Evolutionary conservation across 2,888 invertebrate genomes (phyloP).

Genomic region (Chrysopilus asiliformis): DNA sequence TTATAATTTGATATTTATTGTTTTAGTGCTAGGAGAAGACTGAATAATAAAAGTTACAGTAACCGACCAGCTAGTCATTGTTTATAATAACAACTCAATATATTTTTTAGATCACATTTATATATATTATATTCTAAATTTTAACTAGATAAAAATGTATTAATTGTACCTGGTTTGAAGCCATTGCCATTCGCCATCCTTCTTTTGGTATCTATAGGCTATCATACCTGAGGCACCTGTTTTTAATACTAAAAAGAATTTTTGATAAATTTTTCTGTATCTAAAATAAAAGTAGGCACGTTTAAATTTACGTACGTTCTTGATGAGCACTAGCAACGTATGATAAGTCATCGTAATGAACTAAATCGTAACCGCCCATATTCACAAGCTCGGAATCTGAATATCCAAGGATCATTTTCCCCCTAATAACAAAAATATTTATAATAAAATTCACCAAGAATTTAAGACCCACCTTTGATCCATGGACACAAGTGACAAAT

Average conservation of each 20-base stretch:
- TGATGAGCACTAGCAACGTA: constrained; percentile 98
- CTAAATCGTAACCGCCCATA: constrained; percentile 93
- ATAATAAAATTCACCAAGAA: neutral
- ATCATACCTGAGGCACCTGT: constrained; percentile 99
- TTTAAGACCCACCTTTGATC: constrained; percentile 68
- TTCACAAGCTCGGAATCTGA: constrained; percentile 81
- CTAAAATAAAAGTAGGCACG: constrained; percentile 1
- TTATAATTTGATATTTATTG: too few relatives aligned
- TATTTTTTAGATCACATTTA: too few relatives aligned
- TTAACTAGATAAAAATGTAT: too few relatives aligned
- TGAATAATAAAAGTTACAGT: too few relatives aligned
- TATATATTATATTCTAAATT: too few relatives aligned
- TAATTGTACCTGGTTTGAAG: constrained; percentile 78
- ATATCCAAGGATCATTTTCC: constrained; percentile 88
- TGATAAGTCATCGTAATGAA: constrained; percentile 94
- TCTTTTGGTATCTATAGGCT: constrained; percentile 92
- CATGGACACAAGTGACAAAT: constrained; percentile 92
- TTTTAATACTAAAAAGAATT: constrained; percentile 88
- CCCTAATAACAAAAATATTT: constrained; percentile 41
- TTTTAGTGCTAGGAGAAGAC: too few relatives aligned
- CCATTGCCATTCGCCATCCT: constrained; percentile 94
- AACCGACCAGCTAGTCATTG: too few relatives aligned
- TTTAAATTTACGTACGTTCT: constrained; percentile 65
- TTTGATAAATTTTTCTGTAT: too few relatives aligned
- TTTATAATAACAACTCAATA: too few relatives aligned